Evolutionary conservation across 2,113 vertebrate genomes (phyloP).

Genomic region (Chionodraco myersi): DNA sequence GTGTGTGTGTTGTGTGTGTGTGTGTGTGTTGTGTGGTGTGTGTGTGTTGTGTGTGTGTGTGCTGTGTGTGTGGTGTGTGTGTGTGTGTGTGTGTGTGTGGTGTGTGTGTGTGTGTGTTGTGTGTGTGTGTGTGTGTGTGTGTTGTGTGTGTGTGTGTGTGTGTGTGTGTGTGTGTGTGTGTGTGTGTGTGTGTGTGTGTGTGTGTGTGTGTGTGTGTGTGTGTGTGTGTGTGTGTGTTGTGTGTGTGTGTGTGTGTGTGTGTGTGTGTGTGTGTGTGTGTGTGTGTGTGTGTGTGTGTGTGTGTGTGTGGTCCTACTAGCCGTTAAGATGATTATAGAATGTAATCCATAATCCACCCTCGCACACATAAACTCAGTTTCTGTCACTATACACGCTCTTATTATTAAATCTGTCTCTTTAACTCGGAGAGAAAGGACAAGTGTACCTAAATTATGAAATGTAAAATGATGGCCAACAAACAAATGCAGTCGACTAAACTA

Average conservation of each 20-base stretch:
- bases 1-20: neutral
- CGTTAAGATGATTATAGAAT: slow-evolving; percentile 64
- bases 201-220: slow-evolving; percentile 4
- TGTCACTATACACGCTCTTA: neutral
- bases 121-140: slow-evolving; percentile 8
- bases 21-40: neutral
- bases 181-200: neutral
- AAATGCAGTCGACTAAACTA: neutral
- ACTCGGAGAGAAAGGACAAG: neutral
- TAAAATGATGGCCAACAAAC: neutral
- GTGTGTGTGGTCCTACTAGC: slow-evolving; percentile 24
- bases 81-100: neutral
- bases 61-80: slow-evolving; percentile 8
- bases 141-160: neutral
- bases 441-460: neutral
- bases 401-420: neutral
- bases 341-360: slow-evolving; percentile 63
- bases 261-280: slow-evolving; percentile 4
- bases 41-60: neutral
- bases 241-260: slow-evolving; percentile 3
- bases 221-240: neutral
- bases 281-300: neutral
- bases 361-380: slow-evolving; percentile 6
- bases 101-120: slow-evolving; percentile 5
- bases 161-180: slow-evolving; percentile 11